Conservation (phyloP, 1,140 invertebrate genomes). For the Heliothis virescens region DNA sequence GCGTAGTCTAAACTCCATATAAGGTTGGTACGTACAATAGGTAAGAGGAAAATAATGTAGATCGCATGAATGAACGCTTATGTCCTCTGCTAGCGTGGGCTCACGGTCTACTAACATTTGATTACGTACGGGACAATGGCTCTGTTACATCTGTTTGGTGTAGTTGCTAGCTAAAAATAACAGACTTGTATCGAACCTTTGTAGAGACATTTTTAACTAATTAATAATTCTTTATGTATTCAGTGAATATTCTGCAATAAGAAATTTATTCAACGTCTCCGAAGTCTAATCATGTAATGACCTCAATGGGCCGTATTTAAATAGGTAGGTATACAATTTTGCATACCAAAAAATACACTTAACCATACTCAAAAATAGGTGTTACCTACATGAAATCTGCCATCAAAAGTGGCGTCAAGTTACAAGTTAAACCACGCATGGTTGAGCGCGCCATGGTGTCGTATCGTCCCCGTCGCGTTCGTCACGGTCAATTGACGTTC, state of each 20-base stretch:
- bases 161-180: conserved; percentile 26
- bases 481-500: conserved; percentile 59
- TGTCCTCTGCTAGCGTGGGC: conserved; percentile 45
- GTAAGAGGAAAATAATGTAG: conserved; percentile 51
- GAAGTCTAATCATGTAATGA: too few relatives aligned
- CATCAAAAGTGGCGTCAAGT: conserved; percentile 21
- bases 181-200: neutral
- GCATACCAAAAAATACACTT: too few relatives aligned
- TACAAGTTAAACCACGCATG: conserved; percentile 49
- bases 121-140: conserved; percentile 30
- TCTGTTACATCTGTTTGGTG: conserved; percentile 15
- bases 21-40: conserved; percentile 28
- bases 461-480: conserved; percentile 49
- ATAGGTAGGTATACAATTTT: too few relatives aligned
- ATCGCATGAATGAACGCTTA: conserved; percentile 51
- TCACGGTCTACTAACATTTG: conserved; percentile 43
- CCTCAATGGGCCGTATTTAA: too few relatives aligned
- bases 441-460: conserved; percentile 44
- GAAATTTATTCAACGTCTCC: neutral
- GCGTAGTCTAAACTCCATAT: conserved; percentile 18
- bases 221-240: neutral
- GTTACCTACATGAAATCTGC: neutral
- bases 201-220: neutral
- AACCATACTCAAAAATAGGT: neutral
- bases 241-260: neutral